phyloP scores from a whole-genome alignment of 2,797 vertebrate species.

The Paramormyrops hopkinsi region DNA sequence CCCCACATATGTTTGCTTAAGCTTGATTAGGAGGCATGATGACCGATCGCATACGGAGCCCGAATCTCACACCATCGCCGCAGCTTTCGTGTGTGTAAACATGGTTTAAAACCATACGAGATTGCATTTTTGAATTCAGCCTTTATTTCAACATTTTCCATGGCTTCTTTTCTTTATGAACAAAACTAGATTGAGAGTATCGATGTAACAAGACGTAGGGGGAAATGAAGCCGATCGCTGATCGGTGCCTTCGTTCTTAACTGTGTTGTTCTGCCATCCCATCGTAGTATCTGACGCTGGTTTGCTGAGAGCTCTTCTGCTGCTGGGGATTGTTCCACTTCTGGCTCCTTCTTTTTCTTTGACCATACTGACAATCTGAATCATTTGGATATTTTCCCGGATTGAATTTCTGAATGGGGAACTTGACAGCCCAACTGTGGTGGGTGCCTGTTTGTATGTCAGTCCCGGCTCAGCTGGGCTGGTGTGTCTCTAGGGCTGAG shows the following conservation, averaged over 20 bases:
- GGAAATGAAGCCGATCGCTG: not conserved
- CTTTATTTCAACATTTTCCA: not conserved
- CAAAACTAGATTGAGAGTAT: not conserved
- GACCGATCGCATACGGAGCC: not conserved
- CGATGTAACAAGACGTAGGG: not conserved
- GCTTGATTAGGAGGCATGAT: not conserved
- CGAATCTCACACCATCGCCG: not conserved
- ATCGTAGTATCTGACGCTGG: not conserved
- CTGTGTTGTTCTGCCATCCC: not conserved
- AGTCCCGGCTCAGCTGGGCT: not conserved
- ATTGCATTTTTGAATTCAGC: not conserved
- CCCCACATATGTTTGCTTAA: not conserved
- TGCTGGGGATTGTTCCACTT: not conserved
- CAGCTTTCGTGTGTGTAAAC: not conserved
- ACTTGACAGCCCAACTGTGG: not conserved
- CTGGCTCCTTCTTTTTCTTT: not conserved
- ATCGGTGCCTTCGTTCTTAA: not conserved
- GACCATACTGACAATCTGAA: not conserved
- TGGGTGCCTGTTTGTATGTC: not conserved
- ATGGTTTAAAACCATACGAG: not conserved
- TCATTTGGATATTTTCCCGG: not conserved
- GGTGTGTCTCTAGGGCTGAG: not conserved
- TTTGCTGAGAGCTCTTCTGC: not conserved
- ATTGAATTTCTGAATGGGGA: not conserved
- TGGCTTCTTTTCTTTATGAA: not conserved